Base-by-base conservation (phyloP, 2,113 vertebrate species). In the Microtus pennsylvanicus region DNA sequence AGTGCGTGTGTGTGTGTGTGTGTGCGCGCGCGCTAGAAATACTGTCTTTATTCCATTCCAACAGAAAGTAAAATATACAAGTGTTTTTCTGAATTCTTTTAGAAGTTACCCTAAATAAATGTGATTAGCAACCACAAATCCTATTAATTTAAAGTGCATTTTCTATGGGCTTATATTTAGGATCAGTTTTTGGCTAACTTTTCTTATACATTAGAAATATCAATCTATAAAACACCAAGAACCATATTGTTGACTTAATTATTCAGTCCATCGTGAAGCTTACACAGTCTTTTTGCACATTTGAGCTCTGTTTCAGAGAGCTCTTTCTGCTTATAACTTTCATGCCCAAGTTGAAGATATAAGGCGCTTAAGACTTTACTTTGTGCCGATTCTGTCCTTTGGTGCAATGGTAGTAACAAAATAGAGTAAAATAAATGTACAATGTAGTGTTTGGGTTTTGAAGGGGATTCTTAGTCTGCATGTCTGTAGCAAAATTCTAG, bases 91-190 rank as follows among this genome's bases (percentile, higher is more conserved):
- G 90, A 94, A 90, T 3, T 63, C 24, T 87, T 77, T 52, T 77
- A 93, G 69, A 94, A 91, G 33, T 93, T 87, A 81, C 19, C 30
- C n/a, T 83, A 38, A 83, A 78, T 92, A 19, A 91, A 28, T 75
- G 5, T 94, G 72, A 88, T 55, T 86, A 81, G 63, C 74, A 89
- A 72, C 26, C 92, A 80, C 63, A 89, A 69, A 93, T 3, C 2
- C 78, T 82, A 14, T 0, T 77, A 45, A 92, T 14, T 94, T 67
- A 70, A 97, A 83, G 58, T 85, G 2, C 21, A 35, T 87, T 75
- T 89, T 77, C 42, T 58, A 89, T 89, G 61, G 47, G 11, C 11
- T 8, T 47, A 38, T 89, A 61, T 47, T 67, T 52, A 47, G 13
- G 75, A 8, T 82, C 0, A 13, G 75, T 11, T 87, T 42, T 42